Evolutionary conservation across 2,113 vertebrate genomes (phyloP).

Genomic region (Lonchura striata): DNA sequence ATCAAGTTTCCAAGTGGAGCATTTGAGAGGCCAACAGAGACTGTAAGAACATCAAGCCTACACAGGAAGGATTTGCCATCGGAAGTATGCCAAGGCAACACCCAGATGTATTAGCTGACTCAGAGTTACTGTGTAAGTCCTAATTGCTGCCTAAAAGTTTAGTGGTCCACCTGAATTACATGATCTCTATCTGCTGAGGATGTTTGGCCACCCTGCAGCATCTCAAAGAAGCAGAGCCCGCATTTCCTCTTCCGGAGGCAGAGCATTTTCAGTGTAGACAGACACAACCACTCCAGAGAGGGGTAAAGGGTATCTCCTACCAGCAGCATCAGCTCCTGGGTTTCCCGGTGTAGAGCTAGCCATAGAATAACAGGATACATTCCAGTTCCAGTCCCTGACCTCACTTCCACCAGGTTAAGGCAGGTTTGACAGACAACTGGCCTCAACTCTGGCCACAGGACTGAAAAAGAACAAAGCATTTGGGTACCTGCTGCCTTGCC

Average conservation of each 20-base stretch:
- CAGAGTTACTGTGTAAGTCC: conserved; percentile 25
- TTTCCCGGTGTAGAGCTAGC: fast-evolving
- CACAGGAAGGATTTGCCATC: conserved; percentile 49
- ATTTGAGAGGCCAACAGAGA: background rate
- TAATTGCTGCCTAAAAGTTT: conserved; percentile 48
- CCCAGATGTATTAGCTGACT: conserved; percentile 52
- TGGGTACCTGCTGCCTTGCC: background rate
- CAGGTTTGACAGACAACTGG: background rate
- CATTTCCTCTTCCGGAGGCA: background rate
- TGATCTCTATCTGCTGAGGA: conserved; percentile 36
- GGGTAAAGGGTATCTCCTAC: background rate
- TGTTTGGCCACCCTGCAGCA: conserved; percentile 36
- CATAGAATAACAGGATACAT: background rate
- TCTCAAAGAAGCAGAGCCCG: background rate
- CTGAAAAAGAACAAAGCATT: background rate
- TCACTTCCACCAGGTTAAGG: background rate
- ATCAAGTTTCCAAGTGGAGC: background rate
- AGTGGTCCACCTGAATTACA: conserved; percentile 43
- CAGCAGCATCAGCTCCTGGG: background rate
- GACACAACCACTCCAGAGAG: background rate
- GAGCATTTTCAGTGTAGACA: background rate
- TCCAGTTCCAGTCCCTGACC: background rate
- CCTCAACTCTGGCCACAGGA: background rate
- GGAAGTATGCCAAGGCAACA: conserved; percentile 34
- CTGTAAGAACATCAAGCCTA: background rate